These are phyloP conservation scores for Syngnathus floridae DNA, from an alignment of 2,113 vertebrate species.

Conservation along the genomic window DNA sequence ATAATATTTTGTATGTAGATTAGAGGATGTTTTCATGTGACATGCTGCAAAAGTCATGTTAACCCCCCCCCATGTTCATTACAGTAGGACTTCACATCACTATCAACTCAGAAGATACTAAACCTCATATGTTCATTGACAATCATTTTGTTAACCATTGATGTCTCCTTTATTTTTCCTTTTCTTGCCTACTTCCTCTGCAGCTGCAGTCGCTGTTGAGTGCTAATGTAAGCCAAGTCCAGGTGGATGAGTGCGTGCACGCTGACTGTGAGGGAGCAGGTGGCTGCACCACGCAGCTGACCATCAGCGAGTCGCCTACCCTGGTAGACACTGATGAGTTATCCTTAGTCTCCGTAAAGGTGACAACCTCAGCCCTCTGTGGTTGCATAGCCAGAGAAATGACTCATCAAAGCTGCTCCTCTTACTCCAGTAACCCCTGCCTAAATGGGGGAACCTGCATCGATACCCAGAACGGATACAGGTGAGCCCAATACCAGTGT, in stretches of 20 bases:
- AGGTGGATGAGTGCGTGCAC: constrained; percentile 74
- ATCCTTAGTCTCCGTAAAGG: constrained; percentile 70
- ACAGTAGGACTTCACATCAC: not conserved
- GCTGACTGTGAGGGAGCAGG: constrained; percentile 64
- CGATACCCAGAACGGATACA: constrained; percentile 77
- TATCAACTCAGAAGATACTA: constrained; percentile 7
- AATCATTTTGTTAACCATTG: constrained; percentile 17
- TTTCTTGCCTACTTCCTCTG: constrained; percentile 11
- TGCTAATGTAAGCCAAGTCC: constrained; percentile 72
- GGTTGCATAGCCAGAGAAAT: constrained; percentile 67
- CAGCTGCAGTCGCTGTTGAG: constrained; percentile 76
- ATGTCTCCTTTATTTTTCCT: constrained; percentile 5
- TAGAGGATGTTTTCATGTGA: not conserved
- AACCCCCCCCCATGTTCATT: not conserved
- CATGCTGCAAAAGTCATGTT: constrained; percentile 9
- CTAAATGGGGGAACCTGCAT: constrained; percentile 77
- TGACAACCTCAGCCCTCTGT: constrained; percentile 57
- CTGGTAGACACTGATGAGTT: constrained; percentile 68
- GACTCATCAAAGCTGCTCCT: constrained; percentile 69
- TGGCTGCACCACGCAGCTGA: constrained; percentile 62
- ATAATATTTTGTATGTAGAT: constrained; percentile 7
- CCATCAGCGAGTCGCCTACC: constrained; percentile 64
- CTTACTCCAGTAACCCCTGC: constrained; percentile 74
- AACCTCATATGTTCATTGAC: constrained; percentile 13
- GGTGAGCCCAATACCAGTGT: constrained; percentile 64